A percentile compares a stretch with the other conserved stretches of the same genome.
Evolutionary conservation across 30 jellyfish, hydroid and myxozoan species (phyloP).

Genomic region (Calvadosia cruxmelitensis): DNA sequence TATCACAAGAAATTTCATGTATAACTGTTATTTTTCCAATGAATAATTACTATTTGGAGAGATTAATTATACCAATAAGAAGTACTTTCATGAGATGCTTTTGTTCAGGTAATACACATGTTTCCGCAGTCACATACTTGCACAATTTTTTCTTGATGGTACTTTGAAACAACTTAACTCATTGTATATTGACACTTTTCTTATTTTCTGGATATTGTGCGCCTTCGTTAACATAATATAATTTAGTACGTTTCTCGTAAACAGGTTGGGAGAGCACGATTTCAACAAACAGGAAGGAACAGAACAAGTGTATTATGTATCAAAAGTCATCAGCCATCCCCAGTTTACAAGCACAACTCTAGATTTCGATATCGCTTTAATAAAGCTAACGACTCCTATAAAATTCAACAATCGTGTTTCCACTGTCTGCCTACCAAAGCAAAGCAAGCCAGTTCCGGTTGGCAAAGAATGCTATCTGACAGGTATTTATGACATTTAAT

Average conservation of each 20-base stretch:
- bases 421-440: slow-evolving; percentile 74
- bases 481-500: too few relatives aligned
- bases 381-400: slow-evolving; percentile 54
- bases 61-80: too few relatives aligned
- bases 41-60: too few relatives aligned
- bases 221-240: too few relatives aligned
- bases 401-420: slow-evolving; percentile 30
- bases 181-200: too few relatives aligned
- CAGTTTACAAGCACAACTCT: slow-evolving; percentile 24
- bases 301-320: slow-evolving; percentile 32
- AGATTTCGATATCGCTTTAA: slow-evolving; percentile 63
- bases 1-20: too few relatives aligned
- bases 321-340: slow-evolving; percentile 35
- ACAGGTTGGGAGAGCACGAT: slow-evolving; percentile 43
- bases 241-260: too few relatives aligned
- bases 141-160: too few relatives aligned
- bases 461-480: slow-evolving; percentile 77
- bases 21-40: too few relatives aligned
- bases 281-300: slow-evolving; percentile 17
- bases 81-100: too few relatives aligned
- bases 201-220: too few relatives aligned
- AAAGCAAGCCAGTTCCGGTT: slow-evolving; percentile 45
- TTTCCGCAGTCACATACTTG: slow-evolving; percentile 23
- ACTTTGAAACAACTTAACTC: too few relatives aligned
- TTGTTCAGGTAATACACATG: neutral